Evolutionary conservation across 2,113 vertebrate genomes (phyloP), one percentile per base, ranked within the genome.

Genomic region (Suncus etruscus): DNA sequence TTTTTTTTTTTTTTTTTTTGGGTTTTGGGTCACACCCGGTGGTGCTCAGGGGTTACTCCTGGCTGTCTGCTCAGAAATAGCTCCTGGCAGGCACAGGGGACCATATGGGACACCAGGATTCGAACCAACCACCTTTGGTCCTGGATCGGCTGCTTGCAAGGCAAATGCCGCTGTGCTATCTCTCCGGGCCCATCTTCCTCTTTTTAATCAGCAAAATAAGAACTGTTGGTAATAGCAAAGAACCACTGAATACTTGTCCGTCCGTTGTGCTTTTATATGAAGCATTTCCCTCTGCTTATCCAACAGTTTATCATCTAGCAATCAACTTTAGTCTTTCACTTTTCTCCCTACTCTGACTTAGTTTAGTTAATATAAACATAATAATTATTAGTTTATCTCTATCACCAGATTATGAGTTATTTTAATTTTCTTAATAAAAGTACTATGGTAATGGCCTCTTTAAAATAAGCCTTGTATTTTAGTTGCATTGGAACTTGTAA

Each of bases 401-500:
- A 27, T 87, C 31, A 80, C 39, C 27, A 48, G 32, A 80, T 74
- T 77, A 29, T 86, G 51, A 14, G 9, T 54, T 54, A 39, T 39
- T 39, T 39, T 39, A 39, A 39, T 39, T n/a, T n/a, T n/a, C n/a
- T n/a, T n/a, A 83, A 54, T 12, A 66, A 58, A 58, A 58, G 10
- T 2, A 78, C 61, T 91, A 10, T 25, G 54, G 45, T 73, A 8
- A 39, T 54, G 47, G 68, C 15, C 18, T 80, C 75, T 93, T 86
- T 68, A 77, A 93, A 92, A 72, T 89, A 22, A 89, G 81, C 73
- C 31, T 90, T 50, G 47, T 87, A 76, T 48, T 84, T 96, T 94
- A 99, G 99, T 99, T 97, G 99, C 99, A 91, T 80, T 99, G 75
- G 99, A 99, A 89, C 97, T 99, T 91, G 95, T 97, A 79, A 99